Evolutionary conservation across 2,113 vertebrate species (phyloP).

Genomic region (Dicentrarchus labrax): DNA sequence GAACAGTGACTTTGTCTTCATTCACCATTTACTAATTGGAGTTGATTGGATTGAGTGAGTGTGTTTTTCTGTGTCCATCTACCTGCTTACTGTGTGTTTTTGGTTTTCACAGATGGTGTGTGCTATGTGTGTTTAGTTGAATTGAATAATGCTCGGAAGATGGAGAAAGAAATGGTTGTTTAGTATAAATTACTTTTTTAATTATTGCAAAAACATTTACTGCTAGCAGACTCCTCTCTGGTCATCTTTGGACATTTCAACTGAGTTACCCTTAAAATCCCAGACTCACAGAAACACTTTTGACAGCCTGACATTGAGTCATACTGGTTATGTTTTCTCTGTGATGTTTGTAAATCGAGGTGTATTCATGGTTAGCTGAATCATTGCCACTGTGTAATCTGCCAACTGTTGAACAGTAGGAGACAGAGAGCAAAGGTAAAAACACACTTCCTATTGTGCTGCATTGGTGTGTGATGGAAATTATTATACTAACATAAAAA

Average conservation of each 20-base stretch:
- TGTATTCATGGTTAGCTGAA: neutral
- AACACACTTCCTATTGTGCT: neutral
- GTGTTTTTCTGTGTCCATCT: neutral
- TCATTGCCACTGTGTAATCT: neutral
- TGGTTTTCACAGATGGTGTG: too few relatives aligned
- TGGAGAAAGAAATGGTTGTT: too few relatives aligned
- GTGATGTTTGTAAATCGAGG: neutral
- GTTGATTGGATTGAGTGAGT: neutral
- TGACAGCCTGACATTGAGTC: neutral
- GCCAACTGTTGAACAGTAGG: neutral
- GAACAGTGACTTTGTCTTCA: neutral
- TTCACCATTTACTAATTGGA: neutral
- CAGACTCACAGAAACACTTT: neutral
- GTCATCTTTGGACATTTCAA: neutral
- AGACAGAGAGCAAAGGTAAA: neutral
- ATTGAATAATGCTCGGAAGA: too few relatives aligned
- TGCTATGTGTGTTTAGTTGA: too few relatives aligned
- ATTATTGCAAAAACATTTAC: neutral
- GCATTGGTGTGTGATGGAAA: neutral
- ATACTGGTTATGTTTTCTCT: neutral
- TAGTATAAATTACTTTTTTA: neutral
- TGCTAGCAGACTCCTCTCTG: neutral
- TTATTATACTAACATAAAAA: neutral
- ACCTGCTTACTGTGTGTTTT: too few relatives aligned
- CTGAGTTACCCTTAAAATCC: too few relatives aligned